Evolutionary conservation across 2,888 invertebrate genomes (phyloP).

Genomic region (Yponomeuta evonymella): DNA sequence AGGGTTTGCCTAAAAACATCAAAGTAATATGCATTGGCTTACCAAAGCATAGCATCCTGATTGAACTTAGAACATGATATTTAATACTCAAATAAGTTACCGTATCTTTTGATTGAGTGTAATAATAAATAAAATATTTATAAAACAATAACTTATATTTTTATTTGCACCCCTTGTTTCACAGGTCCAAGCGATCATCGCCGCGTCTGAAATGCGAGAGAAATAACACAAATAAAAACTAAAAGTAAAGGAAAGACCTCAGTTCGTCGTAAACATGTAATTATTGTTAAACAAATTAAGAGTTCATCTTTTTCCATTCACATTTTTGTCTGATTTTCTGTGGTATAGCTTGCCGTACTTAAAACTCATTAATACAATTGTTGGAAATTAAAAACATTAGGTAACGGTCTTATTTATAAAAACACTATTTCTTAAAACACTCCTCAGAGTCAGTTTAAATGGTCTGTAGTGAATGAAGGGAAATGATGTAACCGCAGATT

Average conservation of each 20-base stretch:
- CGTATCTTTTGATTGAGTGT: too few relatives aligned
- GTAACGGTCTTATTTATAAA: background rate
- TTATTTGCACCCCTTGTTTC: constrained; percentile 23
- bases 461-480: too few relatives aligned
- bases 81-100: background rate
- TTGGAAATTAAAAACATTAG: too few relatives aligned
- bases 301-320: constrained; percentile 6
- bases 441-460: too few relatives aligned
- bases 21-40: background rate
- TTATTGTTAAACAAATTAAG: constrained; percentile 7
- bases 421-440: too few relatives aligned
- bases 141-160: constrained; percentile 10
- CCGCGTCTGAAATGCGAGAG: constrained; percentile 23
- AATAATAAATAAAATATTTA: constrained; percentile 1
- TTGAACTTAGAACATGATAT: background rate
- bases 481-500: too few relatives aligned
- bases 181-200: constrained; percentile 26
- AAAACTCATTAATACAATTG: background rate
- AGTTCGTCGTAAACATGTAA: constrained; percentile 11
- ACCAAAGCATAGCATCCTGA: background rate
- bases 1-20: too few relatives aligned
- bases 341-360: background rate
- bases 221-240: constrained; percentile 11
- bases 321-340: background rate
- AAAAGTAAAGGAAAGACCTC: constrained; percentile 10